These are phyloP conservation scores for Ips nitidus DNA, from an alignment of 1,140 invertebrate genomes.

Conservation along the genomic window DNA sequence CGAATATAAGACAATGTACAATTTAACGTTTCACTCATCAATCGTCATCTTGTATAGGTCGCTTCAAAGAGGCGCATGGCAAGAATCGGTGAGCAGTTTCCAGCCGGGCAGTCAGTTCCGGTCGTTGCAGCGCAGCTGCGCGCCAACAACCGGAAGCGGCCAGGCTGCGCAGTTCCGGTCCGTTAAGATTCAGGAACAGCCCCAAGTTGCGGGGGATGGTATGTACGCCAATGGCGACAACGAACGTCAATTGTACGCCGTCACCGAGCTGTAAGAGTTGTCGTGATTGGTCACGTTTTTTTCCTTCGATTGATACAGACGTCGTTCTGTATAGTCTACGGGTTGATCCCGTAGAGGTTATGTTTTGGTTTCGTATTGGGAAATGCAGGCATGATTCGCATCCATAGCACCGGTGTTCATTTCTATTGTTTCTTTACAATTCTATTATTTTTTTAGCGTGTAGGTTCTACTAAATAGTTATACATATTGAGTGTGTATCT, in stretches of 20 bases:
- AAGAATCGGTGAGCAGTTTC: constrained; percentile 47
- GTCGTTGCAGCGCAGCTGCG: constrained; percentile 46
- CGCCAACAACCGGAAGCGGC: constrained; percentile 31
- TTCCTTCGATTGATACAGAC: background rate
- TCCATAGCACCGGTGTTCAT: constrained; percentile 23
- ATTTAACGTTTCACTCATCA: too few species aligned
- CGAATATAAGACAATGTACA: too few species aligned
- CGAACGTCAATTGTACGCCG: constrained; percentile 51
- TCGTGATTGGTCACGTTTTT: constrained; percentile 3
- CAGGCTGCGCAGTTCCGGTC: constrained; percentile 48
- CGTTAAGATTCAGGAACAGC: constrained; percentile 51
- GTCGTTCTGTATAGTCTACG: too few species aligned
- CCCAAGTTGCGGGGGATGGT: constrained; percentile 38
- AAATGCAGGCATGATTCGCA: constrained; percentile 51
- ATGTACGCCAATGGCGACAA: constrained; percentile 50
- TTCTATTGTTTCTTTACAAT: background rate
- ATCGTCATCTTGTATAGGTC: too few species aligned
- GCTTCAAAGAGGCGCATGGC: constrained; percentile 52
- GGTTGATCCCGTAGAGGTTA: too few species aligned
- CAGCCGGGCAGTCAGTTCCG: constrained; percentile 48
- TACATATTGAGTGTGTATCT: too few species aligned
- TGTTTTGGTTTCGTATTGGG: constrained; percentile 46
- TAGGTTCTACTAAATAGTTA: too few species aligned
- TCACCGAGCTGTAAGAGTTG: constrained; percentile 49
- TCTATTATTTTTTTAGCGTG: too few species aligned